These are phyloP conservation scores for Parus major DNA, from an alignment of 2,113 vertebrate genomes.

Conservation along the genomic window DNA sequence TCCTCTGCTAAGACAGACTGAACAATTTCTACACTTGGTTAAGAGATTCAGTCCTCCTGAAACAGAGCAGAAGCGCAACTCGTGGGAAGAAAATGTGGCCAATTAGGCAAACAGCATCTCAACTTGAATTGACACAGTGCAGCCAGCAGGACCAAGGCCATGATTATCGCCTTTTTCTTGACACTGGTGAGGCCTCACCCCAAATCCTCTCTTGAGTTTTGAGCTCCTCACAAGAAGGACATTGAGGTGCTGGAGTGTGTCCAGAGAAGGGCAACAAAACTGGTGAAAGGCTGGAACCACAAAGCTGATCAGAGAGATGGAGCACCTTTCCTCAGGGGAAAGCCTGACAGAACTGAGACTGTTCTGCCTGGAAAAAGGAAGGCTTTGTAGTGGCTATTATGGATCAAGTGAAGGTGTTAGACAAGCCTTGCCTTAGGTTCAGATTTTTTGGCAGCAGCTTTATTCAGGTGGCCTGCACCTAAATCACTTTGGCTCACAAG, in stretches of 20 bases:
- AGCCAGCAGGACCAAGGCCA: not conserved
- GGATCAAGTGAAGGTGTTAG: not conserved
- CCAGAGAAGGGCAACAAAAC: not conserved
- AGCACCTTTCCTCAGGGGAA: not conserved
- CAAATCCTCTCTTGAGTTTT: fast-evolving
- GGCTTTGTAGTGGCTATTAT: fast-evolving
- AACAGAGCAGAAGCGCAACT: not conserved
- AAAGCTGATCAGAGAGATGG: not conserved
- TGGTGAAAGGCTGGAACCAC: not conserved
- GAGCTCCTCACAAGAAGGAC: not conserved
- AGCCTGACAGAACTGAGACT: not conserved
- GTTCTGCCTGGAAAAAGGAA: not conserved
- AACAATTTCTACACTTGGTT: not conserved
- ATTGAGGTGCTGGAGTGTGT: fast-evolving
- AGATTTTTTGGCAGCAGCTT: not conserved
- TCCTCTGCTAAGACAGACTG: not conserved
- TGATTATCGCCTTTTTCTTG: not conserved
- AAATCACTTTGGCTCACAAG: not conserved
- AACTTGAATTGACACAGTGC: not conserved
- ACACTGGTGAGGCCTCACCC: not conserved
- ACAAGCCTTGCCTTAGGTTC: not conserved
- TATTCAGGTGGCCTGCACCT: not conserved
- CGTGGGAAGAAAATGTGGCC: fast-evolving
- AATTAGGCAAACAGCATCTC: not conserved
- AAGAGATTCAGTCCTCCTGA: not conserved